A percentile compares a stretch with the other conserved stretches of the same genome.
phyloP scores from a whole-genome alignment of 2,888 invertebrate genomes.

The Drosophila atripex region DNA sequence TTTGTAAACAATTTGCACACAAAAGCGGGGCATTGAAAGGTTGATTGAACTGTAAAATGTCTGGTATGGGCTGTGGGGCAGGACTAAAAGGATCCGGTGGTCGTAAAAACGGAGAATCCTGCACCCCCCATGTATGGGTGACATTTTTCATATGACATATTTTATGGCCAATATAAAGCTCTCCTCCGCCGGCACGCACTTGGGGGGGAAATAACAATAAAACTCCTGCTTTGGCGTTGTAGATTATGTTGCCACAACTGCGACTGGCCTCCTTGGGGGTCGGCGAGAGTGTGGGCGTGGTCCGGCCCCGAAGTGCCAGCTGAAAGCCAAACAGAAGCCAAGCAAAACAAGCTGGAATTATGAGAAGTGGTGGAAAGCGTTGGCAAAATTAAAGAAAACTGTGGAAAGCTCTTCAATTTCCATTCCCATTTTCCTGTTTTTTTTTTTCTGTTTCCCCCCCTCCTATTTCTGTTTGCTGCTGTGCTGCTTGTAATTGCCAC shows the following conservation, averaged over 20 bases:
- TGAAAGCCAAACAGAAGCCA: conserved; percentile 42
- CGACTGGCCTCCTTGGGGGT: conserved; percentile 33
- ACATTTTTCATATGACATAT: conserved; percentile 66
- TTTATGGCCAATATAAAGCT: conserved; percentile 75
- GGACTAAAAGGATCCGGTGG: conserved; percentile 19
- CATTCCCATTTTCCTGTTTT: conserved; percentile 12
- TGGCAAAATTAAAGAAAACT: conserved; percentile 22
- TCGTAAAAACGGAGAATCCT: conserved; percentile 21
- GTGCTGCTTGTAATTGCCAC: conserved; percentile 25
- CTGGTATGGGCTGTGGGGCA: neutral
- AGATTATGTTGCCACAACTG: conserved; percentile 55
- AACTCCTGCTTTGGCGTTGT: conserved; percentile 50
- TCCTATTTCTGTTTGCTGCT: neutral
- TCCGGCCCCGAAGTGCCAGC: conserved; percentile 56
- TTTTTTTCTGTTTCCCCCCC: neutral
- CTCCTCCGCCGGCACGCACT: conserved; percentile 65
- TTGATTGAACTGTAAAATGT: conserved; percentile 66
- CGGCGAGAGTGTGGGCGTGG: conserved; percentile 30
- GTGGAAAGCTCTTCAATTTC: conserved; percentile 26
- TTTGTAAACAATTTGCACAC: conserved; percentile 75
- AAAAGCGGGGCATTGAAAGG: conserved; percentile 63
- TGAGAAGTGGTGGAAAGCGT: conserved; percentile 2
- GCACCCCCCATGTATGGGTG: conserved; percentile 4
- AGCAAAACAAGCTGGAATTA: conserved; percentile 36
- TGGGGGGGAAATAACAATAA: conserved; percentile 65